Base-by-base conservation (phyloP, 2,797 vertebrate genomes). In the Otolemur crassicaudatus region DNA sequence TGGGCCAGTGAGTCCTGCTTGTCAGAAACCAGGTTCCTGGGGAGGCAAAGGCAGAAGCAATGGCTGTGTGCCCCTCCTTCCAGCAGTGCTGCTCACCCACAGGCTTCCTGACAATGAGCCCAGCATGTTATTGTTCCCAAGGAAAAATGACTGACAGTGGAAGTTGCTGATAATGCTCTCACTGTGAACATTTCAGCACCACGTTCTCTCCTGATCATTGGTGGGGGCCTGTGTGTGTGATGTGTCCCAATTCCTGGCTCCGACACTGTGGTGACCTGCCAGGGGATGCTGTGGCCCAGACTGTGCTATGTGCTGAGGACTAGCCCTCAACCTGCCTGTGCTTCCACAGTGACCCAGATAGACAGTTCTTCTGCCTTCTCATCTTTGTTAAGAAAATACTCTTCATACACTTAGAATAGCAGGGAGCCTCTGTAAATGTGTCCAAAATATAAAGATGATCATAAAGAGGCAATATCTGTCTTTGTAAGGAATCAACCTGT, bases 1-100 rank as follows among this genome's bases (percentile, higher is more conserved):
- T 99, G 99, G 67, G 99, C 99, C 97, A 99, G 97, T 46, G 99
- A 99, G 98, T 99, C 99, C 96, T 99, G 99, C 96, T 99, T 99
- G 98, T 99, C 99, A 91, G 99, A 99, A 80, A 99, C 99, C 96
- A 99, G 98, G 92, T 99, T 99, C 99, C 99, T 99, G 98, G 13
- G 93, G 94, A 90, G 82, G 76, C 60, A 60, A 93, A 85, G 77
- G 77, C 4, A 63, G 49, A 14, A 85, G n/a, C 0, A 19, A 76
- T 65, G 34, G 34, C 46, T 70, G 85, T 85, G 13, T 43, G 22
- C 3, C 29, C 73, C 12, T 84, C 75, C 14, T 58, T 69, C 40
- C 3, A 56, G 7, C 65, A 80, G 83, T 34, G 20, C 4, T 40
- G 11, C 29, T 67, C 34, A 12, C 12, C 1, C n/a, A 67, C 69